Conservation (phyloP, 1,140 invertebrate genomes). For the Araneus ventricosus region DNA sequence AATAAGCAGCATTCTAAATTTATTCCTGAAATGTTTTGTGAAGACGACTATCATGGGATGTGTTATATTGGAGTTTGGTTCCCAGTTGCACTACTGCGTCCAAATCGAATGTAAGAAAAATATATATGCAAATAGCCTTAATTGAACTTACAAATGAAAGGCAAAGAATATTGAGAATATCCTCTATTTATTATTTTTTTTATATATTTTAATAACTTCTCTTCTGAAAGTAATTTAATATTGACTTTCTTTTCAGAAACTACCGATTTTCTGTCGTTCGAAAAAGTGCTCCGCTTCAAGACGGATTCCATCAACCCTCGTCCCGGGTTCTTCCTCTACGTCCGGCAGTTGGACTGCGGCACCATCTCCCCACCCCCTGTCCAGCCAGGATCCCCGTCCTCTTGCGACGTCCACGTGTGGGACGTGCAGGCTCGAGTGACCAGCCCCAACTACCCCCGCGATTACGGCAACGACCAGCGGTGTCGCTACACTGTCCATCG, state of each 20-base stretch:
- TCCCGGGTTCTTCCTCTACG: slow-evolving; percentile 69
- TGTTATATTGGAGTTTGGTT: too few species aligned
- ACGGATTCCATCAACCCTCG: slow-evolving; percentile 68
- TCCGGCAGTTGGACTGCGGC: slow-evolving; percentile 45
- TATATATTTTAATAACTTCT: too few species aligned
- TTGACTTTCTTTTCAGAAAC: slow-evolving; percentile 44
- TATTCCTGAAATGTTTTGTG: too few species aligned
- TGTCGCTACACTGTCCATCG: slow-evolving; percentile 75
- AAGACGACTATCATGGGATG: too few species aligned
- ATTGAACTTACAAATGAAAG: too few species aligned
- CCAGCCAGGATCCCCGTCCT: neutral
- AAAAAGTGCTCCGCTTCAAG: slow-evolving; percentile 70
- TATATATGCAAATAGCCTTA: too few species aligned
- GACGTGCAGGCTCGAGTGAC: slow-evolving; percentile 39
- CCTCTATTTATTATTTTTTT: too few species aligned
- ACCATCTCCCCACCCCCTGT: neutral
- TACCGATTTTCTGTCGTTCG: slow-evolving; percentile 47
- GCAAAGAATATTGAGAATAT: too few species aligned
- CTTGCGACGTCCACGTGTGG: slow-evolving; percentile 62
- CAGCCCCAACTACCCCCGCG: slow-evolving; percentile 75
- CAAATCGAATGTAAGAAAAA: too few species aligned
- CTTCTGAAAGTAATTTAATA: too few species aligned
- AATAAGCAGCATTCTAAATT: too few species aligned
- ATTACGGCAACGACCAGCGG: slow-evolving; percentile 75
- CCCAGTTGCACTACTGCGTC: too few species aligned